These are phyloP conservation scores for Tortricodes alternella DNA, from an alignment of 2,888 invertebrate species.

Conservation along the genomic window DNA sequence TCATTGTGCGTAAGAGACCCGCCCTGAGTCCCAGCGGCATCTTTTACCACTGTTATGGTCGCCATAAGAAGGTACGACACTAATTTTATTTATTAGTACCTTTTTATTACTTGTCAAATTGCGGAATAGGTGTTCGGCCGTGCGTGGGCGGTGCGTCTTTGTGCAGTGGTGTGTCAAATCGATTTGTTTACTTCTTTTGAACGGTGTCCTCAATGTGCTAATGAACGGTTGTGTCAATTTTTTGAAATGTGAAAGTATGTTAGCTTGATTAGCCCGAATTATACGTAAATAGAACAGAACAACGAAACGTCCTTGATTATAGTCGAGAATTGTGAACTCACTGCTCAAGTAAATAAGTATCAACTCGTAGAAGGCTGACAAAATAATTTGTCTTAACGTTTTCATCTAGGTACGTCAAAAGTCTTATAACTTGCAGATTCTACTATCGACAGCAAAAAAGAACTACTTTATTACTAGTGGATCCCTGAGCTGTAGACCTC, in stretches of 20 bases:
- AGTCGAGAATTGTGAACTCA: too few species aligned
- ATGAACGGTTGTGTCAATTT: slow-evolving; percentile 31
- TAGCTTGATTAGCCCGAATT: not conserved
- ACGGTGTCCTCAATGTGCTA: slow-evolving; percentile 36
- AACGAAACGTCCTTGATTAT: too few species aligned
- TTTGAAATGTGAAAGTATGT: slow-evolving; percentile 5
- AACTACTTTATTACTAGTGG: too few species aligned
- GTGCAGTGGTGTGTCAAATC: slow-evolving; percentile 55
- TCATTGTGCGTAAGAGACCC: slow-evolving; percentile 36
- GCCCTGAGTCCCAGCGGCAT: slow-evolving; percentile 50
- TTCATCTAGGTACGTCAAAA: too few species aligned
- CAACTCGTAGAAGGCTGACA: too few species aligned
- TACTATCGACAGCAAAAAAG: too few species aligned
- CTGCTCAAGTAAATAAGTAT: too few species aligned
- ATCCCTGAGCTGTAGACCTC: too few species aligned
- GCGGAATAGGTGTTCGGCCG: slow-evolving; percentile 57
- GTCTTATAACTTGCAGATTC: too few species aligned
- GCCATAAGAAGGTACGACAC: slow-evolving; percentile 47
- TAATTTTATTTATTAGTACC: slow-evolving; percentile 78
- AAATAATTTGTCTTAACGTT: too few species aligned
- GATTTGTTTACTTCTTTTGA: slow-evolving; percentile 51
- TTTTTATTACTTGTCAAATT: slow-evolving; percentile 68
- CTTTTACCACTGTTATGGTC: slow-evolving; percentile 52
- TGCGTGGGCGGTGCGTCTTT: slow-evolving; percentile 57
- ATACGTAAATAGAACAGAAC: not conserved